phyloP scores from a whole-genome alignment of 2,113 vertebrate species.

The Odocoileus hemionus region DNA sequence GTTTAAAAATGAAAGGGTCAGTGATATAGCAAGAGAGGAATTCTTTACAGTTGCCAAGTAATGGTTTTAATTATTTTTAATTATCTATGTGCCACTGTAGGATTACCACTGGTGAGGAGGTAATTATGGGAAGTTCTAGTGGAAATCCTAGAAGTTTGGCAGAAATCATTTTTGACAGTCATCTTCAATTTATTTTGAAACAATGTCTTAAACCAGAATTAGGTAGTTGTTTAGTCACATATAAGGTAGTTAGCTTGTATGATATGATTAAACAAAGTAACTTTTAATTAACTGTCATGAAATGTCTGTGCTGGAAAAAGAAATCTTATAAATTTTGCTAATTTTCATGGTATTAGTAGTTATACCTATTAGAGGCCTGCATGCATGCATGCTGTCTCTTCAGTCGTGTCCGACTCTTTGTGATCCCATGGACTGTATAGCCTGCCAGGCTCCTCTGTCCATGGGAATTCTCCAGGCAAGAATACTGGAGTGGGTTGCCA shows the following conservation, averaged over 20 bases:
- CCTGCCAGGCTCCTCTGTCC: background rate
- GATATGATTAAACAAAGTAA: conserved; percentile 28
- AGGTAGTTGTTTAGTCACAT: background rate
- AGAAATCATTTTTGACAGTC: background rate
- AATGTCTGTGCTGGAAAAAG: conserved; percentile 9
- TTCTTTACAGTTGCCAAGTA: background rate
- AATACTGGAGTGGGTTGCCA: background rate
- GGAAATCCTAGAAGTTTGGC: background rate
- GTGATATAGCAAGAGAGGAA: background rate
- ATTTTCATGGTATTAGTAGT: conserved; percentile 29
- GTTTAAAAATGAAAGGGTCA: background rate
- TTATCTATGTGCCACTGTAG: background rate
- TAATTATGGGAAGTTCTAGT: background rate
- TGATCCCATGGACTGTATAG: background rate
- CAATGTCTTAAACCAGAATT: conserved; percentile 22
- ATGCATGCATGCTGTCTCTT: background rate
- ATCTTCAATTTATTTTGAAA: conserved; percentile 17
- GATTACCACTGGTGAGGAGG: background rate
- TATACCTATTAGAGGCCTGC: background rate
- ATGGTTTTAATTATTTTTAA: conserved; percentile 18
- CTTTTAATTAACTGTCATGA: conserved; percentile 28
- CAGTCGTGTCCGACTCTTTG: background rate
- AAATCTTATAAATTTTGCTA: conserved; percentile 40
- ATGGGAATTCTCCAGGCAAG: background rate
- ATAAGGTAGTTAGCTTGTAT: background rate